Evolutionary conservation across 2,797 vertebrate genomes (phyloP), one percentile per base, ranked within the genome.

Genomic region (Tadarida brasiliensis): DNA sequence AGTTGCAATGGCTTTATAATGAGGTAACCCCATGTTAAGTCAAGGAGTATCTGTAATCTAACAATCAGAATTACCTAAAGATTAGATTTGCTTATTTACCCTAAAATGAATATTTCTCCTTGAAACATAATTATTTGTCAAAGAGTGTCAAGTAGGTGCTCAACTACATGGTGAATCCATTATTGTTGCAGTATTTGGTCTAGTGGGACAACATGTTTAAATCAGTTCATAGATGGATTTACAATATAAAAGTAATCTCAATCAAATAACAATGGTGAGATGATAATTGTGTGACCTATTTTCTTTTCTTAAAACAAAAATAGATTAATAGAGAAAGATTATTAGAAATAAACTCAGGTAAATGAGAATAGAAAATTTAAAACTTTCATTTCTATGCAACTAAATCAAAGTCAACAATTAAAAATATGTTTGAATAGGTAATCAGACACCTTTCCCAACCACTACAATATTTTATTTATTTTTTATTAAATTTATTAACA

Each of bases 51-150:
- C 51, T 77, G 3, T 19, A 70, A 73, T 57, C 22, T 61, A 87
- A 39, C 9, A 11, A 74, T 44, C n/a, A 89, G 11, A 84, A 74
- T 78, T 56, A 87, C 28, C 5, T 57, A 47, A 54, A 96, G 11
- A 51, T 54, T 76, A 26, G 16, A 63, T 78, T 71, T 65, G 3
- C 19, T 28, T 74, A 74, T 35, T 59, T 17, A 24, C 35, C 7
- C 5, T 65, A 57, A 65, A 2, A 39, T 35, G 15, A 91, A 5
- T 35, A 49, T 73, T 68, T 54, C 30, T 26, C 33, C 2, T 88
- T 96, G 81, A 33, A 95, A 81, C 19, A 94, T 56, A 39, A 81
- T 51, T 33, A 70, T 39, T 70, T 71, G 33, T 77, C 35, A 47
- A 65, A 61, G 44, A 14, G 10, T 54, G 92, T 87, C 30, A 87